phyloP scores from a whole-genome alignment of 1,140 invertebrate genomes.

The Heliothis virescens region DNA sequence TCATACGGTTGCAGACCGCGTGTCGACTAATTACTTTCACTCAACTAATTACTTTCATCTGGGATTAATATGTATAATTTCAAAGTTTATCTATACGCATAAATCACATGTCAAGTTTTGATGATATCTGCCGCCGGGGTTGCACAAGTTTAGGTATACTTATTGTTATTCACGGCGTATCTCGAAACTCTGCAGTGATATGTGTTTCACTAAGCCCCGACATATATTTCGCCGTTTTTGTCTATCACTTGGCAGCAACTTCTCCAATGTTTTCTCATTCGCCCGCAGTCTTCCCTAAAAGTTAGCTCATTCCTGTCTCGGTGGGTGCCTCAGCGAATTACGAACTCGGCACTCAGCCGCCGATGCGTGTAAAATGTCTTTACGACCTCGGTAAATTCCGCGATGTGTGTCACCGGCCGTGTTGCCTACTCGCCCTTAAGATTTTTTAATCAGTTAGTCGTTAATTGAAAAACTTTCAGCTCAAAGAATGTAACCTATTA shows the following conservation, averaged over 20 bases:
- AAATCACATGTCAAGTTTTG: slow-evolving; percentile 62
- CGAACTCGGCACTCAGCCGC: slow-evolving; percentile 69
- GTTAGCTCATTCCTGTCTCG: slow-evolving; percentile 76
- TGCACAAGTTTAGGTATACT: slow-evolving; percentile 61
- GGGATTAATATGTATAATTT: slow-evolving; percentile 55
- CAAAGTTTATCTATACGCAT: slow-evolving; percentile 55
- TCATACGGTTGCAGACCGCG: background rate
- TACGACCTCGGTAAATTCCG: slow-evolving; percentile 71
- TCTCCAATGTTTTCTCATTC: slow-evolving; percentile 80
- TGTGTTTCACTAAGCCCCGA: slow-evolving; percentile 67
- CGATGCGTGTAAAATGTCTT: slow-evolving; percentile 81
- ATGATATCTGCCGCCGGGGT: slow-evolving; percentile 58
- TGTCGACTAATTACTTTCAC: slow-evolving; percentile 56
- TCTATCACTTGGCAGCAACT: slow-evolving; percentile 74
- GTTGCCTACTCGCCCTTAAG: slow-evolving; percentile 47
- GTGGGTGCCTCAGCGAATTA: slow-evolving; percentile 72
- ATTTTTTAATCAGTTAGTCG: slow-evolving; percentile 80
- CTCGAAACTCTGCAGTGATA: slow-evolving; percentile 67
- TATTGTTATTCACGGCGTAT: slow-evolving; percentile 72
- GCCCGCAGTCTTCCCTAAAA: slow-evolving; percentile 72
- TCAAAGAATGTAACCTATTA: slow-evolving; percentile 60
- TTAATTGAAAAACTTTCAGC: slow-evolving; percentile 76
- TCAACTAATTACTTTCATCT: slow-evolving; percentile 58
- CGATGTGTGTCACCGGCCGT: slow-evolving; percentile 57
- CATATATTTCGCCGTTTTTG: slow-evolving; percentile 76